phyloP scores from a whole-genome alignment of 2,797 vertebrate species.

The Helicolenus hilgendorfi region DNA sequence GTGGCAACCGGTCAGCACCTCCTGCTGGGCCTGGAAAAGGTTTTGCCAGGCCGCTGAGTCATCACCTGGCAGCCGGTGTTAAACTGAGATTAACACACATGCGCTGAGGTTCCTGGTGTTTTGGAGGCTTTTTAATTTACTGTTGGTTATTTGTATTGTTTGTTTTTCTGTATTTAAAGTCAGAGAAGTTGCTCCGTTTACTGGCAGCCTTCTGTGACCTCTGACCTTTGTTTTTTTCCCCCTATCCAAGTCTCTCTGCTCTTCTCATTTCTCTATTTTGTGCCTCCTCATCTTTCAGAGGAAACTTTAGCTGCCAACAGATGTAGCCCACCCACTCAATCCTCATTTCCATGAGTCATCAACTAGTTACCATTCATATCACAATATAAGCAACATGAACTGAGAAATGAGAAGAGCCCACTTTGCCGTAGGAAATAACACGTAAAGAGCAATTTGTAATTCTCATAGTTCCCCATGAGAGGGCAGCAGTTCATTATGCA shows the following conservation, averaged over 20 bases:
- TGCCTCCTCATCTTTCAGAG: background rate
- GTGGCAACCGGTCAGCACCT: conserved; percentile 43
- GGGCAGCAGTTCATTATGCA: background rate
- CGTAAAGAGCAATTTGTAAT: background rate
- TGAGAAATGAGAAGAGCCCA: too few relatives aligned
- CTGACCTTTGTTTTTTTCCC: background rate
- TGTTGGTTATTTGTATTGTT: background rate
- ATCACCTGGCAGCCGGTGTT: conserved; percentile 17
- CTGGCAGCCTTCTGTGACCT: background rate
- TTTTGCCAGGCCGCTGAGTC: conserved; percentile 50
- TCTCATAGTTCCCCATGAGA: background rate
- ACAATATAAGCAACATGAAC: background rate
- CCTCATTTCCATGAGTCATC: background rate
- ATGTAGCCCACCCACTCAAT: background rate
- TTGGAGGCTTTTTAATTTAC: background rate
- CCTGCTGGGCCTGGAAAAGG: conserved; percentile 19
- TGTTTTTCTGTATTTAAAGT: background rate
- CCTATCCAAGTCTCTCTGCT: too few relatives aligned
- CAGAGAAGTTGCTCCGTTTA: background rate
- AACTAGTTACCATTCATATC: background rate
- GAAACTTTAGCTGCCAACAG: background rate
- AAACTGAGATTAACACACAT: conserved; percentile 11
- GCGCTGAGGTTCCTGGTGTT: background rate
- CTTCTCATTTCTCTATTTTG: too few relatives aligned
- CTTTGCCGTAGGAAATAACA: background rate